These are phyloP conservation scores for Clamator glandarius DNA, from an alignment of 2,797 vertebrate genomes.

Conservation along the genomic window DNA sequence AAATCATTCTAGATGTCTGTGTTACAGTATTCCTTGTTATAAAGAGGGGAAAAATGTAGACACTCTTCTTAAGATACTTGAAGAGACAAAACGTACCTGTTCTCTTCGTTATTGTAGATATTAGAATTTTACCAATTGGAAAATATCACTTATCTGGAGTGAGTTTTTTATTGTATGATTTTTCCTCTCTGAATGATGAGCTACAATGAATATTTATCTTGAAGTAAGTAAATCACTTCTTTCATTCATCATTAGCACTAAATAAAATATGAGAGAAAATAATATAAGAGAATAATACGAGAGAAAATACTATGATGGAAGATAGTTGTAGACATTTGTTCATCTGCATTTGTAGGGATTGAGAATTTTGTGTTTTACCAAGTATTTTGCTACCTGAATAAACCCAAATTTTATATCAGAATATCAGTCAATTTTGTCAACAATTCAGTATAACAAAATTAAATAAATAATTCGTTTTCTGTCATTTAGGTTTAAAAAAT, in stretches of 20 bases:
- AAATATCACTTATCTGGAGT: neutral
- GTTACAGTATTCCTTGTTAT: neutral
- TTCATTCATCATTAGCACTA: neutral
- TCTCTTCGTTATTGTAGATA: neutral
- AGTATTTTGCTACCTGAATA: neutral
- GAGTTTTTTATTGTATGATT: neutral
- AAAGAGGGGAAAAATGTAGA: neutral
- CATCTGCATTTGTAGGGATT: neutral
- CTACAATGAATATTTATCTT: neutral
- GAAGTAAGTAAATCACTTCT: neutral
- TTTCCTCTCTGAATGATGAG: neutral
- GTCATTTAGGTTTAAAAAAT: neutral
- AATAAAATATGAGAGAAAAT: neutral
- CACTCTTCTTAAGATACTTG: neutral
- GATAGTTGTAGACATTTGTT: neutral
- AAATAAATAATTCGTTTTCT: neutral
- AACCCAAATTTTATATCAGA: neutral
- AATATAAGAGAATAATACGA: too few relatives aligned
- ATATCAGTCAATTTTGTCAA: neutral
- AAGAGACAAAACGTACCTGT: neutral
- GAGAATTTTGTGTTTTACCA: neutral
- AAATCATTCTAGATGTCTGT: neutral
- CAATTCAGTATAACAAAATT: neutral
- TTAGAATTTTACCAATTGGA: neutral
- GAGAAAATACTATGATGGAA: too few relatives aligned